These are phyloP conservation scores for Marronus borbonicus DNA, from an alignment of 2,888 invertebrate species.

Conservation along the genomic window DNA sequence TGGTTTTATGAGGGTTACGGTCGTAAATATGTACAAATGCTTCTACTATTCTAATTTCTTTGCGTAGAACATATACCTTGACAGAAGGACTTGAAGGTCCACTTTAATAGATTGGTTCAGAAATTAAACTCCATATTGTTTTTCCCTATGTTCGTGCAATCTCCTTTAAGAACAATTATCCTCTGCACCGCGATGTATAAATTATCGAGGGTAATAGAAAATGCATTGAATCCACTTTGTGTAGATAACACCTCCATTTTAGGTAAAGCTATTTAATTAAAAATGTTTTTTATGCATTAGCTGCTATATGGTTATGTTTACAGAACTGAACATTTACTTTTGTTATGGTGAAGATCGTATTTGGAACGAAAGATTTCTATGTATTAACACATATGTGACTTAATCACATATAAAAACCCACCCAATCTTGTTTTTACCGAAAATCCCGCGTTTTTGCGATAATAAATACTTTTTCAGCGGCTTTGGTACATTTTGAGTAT, in stretches of 20 bases:
- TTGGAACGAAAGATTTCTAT: no score
- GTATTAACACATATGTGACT: no score
- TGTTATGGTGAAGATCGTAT: conserved; percentile 74
- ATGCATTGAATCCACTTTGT: no score
- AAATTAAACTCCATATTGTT: conserved; percentile 60
- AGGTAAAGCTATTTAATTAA: neutral
- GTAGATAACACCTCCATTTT: conserved; percentile 43
- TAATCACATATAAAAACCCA: no score
- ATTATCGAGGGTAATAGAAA: conserved; percentile 62
- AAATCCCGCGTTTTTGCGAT: no score
- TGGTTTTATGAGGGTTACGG: no score
- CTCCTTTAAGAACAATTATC: conserved; percentile 64
- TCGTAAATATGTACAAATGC: no score
- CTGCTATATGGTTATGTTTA: conserved; percentile 69
- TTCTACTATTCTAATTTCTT: neutral
- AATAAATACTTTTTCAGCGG: no score
- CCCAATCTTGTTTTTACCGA: no score
- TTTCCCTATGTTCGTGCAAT: conserved; percentile 63
- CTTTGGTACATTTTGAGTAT: no score
- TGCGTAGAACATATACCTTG: conserved; percentile 5
- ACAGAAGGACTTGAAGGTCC: no score
- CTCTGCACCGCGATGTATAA: conserved; percentile 68
- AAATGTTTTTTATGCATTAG: neutral
- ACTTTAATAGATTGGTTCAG: conserved; percentile 63
- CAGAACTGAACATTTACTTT: conserved; percentile 73